Percentiles rank a stretch among this genome's conserved stretches.
These are phyloP conservation scores for Zaprionus vittiger DNA, from an alignment of 1,140 invertebrate species.

Conservation along the genomic window DNA sequence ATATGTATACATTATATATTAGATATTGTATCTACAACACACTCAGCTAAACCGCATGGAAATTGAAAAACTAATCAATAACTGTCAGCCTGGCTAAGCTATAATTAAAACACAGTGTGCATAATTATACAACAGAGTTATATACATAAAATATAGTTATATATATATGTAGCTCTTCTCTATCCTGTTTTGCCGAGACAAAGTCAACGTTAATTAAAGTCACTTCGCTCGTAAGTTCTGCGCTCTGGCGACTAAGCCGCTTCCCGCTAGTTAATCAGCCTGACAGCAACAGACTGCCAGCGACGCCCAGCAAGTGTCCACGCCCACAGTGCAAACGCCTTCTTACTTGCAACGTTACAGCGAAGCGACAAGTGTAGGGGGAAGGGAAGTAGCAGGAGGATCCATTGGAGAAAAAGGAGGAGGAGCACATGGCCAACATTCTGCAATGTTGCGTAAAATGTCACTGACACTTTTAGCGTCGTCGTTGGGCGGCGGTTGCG, in stretches of 20 bases:
- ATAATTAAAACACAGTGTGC: neutral
- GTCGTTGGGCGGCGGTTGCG: constrained; percentile 10
- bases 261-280: constrained; percentile 37
- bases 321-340: neutral
- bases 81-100: neutral
- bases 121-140: neutral
- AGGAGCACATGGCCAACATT: constrained; percentile 22
- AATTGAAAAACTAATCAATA: neutral
- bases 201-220: neutral
- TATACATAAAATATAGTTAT: neutral
- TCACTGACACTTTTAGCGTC: constrained; percentile 61
- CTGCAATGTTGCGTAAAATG: constrained; percentile 45
- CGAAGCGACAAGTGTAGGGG: neutral
- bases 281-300: constrained; percentile 17
- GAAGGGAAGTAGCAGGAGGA: neutral
- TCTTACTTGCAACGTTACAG: constrained; percentile 13
- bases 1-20: too few relatives aligned
- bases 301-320: constrained; percentile 3
- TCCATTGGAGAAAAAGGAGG: neutral
- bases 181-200: neutral
- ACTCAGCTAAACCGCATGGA: neutral
- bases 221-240: neutral
- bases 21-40: too few relatives aligned
- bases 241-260: neutral
- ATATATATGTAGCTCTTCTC: neutral